Percentiles rank a stretch among this genome's conserved stretches.
These are phyloP conservation scores for Aphis gossypii DNA, from an alignment of 1,140 invertebrate species.

Conservation along the genomic window DNA sequence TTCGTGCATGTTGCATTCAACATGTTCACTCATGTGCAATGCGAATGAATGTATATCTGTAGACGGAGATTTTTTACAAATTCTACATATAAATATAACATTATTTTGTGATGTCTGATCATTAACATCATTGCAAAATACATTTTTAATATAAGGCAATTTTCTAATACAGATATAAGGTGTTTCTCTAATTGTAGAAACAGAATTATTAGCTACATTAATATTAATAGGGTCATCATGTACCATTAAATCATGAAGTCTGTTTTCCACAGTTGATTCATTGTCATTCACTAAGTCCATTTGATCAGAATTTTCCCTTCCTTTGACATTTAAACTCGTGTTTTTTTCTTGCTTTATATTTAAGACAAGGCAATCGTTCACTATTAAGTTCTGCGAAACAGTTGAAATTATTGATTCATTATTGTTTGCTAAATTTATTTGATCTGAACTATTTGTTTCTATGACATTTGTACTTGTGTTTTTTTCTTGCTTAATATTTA, in stretches of 20 bases:
- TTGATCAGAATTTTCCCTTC: not conserved
- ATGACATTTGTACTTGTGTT: not conserved
- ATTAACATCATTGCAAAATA: not conserved
- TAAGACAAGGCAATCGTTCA: not conserved
- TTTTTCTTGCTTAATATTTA: conserved; percentile 22
- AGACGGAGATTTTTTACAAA: conserved; percentile 28
- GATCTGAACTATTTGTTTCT: not conserved
- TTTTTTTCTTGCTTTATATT: not conserved
- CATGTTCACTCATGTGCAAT: conserved; percentile 23
- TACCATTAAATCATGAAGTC: not conserved
- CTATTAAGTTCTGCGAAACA: not conserved
- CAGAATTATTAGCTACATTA: not conserved
- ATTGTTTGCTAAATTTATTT: not conserved
- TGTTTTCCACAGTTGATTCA: not conserved
- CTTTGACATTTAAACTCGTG: not conserved
- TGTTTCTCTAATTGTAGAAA: not conserved
- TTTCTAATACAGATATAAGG: not conserved
- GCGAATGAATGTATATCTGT: conserved; percentile 27
- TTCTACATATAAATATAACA: not conserved
- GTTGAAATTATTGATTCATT: not conserved
- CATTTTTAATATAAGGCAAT: not conserved
- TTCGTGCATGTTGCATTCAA: not conserved
- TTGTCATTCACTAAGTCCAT: not conserved
- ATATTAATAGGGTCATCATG: not conserved
- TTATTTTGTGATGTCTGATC: not conserved